Conservation (phyloP, 2,113 vertebrate genomes). For the Chamaetylas fuelleborni region DNA sequence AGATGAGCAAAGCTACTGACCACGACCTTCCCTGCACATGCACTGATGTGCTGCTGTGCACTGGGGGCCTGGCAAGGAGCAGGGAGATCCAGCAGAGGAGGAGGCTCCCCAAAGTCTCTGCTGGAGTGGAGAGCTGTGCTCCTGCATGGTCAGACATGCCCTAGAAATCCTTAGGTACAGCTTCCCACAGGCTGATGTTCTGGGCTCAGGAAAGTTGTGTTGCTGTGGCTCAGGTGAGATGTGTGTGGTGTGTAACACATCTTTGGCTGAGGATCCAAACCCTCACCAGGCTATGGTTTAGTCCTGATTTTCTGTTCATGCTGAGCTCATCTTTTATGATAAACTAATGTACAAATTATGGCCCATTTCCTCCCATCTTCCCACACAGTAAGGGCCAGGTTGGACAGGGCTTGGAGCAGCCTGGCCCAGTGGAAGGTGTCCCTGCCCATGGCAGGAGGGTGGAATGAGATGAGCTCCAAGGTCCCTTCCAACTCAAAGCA, state of each 20-base stretch:
- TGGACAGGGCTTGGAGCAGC: background rate
- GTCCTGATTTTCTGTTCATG: background rate
- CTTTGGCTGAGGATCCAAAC: background rate
- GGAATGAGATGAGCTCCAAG: background rate
- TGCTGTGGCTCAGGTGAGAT: background rate
- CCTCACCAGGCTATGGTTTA: background rate
- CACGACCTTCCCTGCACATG: background rate
- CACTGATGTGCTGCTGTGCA: background rate
- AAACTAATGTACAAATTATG: background rate
- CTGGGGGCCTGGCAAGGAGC: background rate
- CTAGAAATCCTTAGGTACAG: accelerated
- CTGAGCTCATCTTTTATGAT: background rate
- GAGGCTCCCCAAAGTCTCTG: accelerated
- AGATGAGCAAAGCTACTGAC: background rate
- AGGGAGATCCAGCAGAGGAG: no score
- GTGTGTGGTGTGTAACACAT: background rate
- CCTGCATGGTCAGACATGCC: accelerated
- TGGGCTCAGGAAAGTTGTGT: accelerated
- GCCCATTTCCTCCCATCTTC: background rate
- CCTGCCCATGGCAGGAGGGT: background rate
- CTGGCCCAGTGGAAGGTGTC: background rate
- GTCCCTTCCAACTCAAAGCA: background rate
- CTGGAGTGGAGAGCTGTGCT: accelerated
- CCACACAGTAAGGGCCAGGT: accelerated
- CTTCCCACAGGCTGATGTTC: background rate